A percentile compares a stretch with the other conserved stretches of the same genome.
Conservation (phyloP, 2,113 vertebrate species). For the Pterocles gutturalis region DNA sequence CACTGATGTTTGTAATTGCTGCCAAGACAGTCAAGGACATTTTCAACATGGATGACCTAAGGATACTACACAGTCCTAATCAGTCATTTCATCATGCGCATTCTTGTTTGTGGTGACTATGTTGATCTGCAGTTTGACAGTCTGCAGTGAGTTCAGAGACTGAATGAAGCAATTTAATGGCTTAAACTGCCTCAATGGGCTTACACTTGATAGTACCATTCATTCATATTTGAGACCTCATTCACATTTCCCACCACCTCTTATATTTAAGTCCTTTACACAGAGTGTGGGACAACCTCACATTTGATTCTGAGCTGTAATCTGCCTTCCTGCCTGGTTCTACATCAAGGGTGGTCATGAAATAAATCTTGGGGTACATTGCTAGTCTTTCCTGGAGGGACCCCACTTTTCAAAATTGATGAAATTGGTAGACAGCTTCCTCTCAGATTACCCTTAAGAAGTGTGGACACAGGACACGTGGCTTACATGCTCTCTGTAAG, state of each 20-base stretch:
- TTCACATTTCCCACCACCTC: not conserved
- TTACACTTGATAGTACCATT: not conserved
- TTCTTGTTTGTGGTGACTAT: not conserved
- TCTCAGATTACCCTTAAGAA: not conserved
- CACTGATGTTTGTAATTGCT: too few species aligned
- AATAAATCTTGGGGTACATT: not conserved
- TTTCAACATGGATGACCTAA: not conserved
- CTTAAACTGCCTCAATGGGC: not conserved
- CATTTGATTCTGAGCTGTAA: not conserved
- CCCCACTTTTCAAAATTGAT: not conserved
- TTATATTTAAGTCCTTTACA: not conserved
- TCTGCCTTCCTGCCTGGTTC: not conserved
- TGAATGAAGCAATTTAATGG: not conserved
- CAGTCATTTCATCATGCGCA: not conserved
- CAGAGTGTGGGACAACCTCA: too few species aligned
- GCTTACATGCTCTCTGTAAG: not conserved
- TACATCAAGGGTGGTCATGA: not conserved
- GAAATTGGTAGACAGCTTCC: not conserved
- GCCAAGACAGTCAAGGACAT: too few species aligned
- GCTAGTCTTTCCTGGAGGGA: not conserved
- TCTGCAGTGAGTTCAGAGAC: not conserved
- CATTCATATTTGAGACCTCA: not conserved
- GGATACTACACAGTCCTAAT: not conserved
- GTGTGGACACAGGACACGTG: fast-evolving
- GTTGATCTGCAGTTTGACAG: not conserved